Percentiles rank a stretch among this genome's conserved stretches.
Conservation (phyloP, 2,113 vertebrate genomes). For the Alosa alosa region DNA sequence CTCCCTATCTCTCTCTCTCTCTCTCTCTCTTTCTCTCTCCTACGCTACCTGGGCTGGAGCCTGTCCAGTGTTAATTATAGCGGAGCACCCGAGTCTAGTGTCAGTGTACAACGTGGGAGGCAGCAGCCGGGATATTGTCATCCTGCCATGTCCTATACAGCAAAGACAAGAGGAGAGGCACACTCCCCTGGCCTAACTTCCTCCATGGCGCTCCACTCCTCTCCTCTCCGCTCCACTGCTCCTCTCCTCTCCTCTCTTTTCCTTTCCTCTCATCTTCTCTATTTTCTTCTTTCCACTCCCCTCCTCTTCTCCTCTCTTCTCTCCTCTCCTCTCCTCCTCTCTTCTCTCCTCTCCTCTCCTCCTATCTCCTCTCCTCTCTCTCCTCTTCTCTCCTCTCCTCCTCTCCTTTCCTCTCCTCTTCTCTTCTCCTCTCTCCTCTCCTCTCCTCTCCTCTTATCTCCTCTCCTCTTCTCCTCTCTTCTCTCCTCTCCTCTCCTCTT, state of each 20-base stretch:
- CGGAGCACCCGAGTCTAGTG: slow-evolving; percentile 70
- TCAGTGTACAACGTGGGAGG: slow-evolving; percentile 58
- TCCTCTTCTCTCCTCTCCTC: too few relatives aligned
- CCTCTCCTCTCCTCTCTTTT: background rate
- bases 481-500: too few relatives aligned
- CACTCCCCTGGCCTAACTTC: slow-evolving; percentile 56
- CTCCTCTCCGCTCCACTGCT: background rate
- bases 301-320: background rate
- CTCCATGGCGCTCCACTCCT: background rate
- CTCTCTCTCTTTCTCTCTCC: slow-evolving; percentile 38
- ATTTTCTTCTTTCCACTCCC: background rate
- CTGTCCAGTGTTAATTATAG: slow-evolving; percentile 82
- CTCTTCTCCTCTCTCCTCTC: too few relatives aligned
- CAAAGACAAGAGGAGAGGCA: slow-evolving; percentile 67
- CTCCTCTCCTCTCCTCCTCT: background rate
- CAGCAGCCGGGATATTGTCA: slow-evolving; percentile 72
- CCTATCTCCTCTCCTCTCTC: too few relatives aligned
- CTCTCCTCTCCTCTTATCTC: too few relatives aligned
- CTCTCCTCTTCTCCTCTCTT: too few relatives aligned
- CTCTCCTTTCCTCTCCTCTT: too few relatives aligned
- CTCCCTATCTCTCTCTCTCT: background rate
- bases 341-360: slow-evolving; percentile 10
- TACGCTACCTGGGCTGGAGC: slow-evolving; percentile 75
- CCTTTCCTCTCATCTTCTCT: background rate
- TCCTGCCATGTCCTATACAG: slow-evolving; percentile 69